Percentiles rank a stretch among this genome's conserved stretches.
phyloP scores from a whole-genome alignment of 2,888 invertebrate genomes.

The Limenitis camilla region DNA sequence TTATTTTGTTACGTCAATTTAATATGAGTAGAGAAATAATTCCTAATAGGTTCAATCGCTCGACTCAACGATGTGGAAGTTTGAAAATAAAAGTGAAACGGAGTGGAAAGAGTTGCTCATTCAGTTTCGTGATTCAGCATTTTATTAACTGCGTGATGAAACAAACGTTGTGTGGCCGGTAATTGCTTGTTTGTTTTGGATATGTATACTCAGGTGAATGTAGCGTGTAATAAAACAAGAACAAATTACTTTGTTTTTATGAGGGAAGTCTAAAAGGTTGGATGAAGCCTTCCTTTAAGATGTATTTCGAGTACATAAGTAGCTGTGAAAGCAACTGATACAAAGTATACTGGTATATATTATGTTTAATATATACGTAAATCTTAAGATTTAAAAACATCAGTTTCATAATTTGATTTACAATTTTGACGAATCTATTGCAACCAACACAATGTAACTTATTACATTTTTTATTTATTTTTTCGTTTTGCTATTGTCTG shows the following conservation, averaged over 20 bases:
- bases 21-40: constrained; percentile 41
- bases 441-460: no score
- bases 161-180: constrained; percentile 13
- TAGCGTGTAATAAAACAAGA: background rate
- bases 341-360: no score
- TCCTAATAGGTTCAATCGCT: constrained; percentile 58
- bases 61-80: constrained; percentile 58
- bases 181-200: constrained; percentile 15
- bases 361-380: no score
- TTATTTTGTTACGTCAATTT: constrained; percentile 37
- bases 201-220: constrained; percentile 1
- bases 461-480: no score
- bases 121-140: constrained; percentile 52
- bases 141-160: constrained; percentile 38
- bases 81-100: constrained; percentile 64
- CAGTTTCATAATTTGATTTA: no score
- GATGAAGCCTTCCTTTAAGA: no score
- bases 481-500: no score
- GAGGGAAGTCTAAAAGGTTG: background rate
- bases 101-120: constrained; percentile 58
- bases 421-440: no score
- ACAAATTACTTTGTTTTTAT: background rate
- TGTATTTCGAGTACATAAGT: no score
- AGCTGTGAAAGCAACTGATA: no score
- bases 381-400: no score